These are phyloP conservation scores for Trichomalopsis sarcophagae DNA, from an alignment of 1,140 invertebrate species.

Conservation along the genomic window DNA sequence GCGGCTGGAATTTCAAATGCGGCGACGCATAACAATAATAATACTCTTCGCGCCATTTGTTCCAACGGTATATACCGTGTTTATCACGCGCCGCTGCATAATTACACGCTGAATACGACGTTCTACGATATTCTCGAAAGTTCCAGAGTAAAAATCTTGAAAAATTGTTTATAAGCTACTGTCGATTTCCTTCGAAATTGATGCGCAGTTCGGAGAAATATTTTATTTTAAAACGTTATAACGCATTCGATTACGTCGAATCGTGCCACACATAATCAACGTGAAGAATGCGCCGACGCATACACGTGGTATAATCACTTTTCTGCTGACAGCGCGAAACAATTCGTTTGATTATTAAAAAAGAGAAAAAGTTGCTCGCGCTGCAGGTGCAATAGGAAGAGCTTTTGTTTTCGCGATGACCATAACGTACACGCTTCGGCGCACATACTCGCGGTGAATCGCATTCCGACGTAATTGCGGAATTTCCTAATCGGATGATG, in stretches of 20 bases:
- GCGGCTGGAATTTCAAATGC: neutral
- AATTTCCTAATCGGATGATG: neutral
- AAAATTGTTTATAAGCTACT: no score
- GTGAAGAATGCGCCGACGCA: neutral
- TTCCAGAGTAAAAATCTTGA: no score
- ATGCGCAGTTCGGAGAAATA: no score
- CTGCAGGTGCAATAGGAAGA: neutral
- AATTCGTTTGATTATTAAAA: neutral
- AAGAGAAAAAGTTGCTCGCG: neutral
- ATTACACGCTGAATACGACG: neutral
- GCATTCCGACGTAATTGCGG: neutral
- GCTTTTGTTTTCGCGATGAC: neutral
- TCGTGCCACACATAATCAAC: neutral
- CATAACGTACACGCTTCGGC: neutral
- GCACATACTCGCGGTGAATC: neutral
- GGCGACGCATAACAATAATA: no score
- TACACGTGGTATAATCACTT: neutral
- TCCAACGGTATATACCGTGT: slow-evolving; percentile 1
- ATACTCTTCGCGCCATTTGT: neutral
- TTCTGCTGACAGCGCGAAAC: neutral
- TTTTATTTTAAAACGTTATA: no score
- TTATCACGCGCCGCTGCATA: slow-evolving; percentile 16
- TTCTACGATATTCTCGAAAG: neutral
- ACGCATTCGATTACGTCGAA: no score
- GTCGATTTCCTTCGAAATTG: no score